Conservation (phyloP, 2,797 vertebrate species). For the Periparus ater region DNA sequence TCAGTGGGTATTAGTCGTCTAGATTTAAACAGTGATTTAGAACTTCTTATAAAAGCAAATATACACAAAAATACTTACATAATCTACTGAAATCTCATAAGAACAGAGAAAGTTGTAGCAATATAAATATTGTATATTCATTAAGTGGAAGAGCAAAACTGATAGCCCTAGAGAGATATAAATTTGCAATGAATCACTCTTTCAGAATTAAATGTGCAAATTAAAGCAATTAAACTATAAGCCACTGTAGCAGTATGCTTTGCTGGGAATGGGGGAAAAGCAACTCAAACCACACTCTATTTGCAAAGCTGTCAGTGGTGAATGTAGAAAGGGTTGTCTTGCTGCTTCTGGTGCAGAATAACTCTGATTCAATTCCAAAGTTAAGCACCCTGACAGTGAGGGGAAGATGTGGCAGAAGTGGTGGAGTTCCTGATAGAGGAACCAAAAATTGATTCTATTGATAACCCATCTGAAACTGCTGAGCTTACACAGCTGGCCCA, state of each 20-base stretch:
- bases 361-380: neutral
- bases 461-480: neutral
- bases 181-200: conserved; percentile 68
- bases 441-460: neutral
- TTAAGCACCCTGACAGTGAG: neutral
- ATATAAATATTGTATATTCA: conserved; percentile 59
- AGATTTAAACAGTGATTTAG: neutral
- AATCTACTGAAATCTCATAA: conserved; percentile 43
- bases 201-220: conserved; percentile 69
- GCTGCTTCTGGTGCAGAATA: neutral
- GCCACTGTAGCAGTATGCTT: neutral
- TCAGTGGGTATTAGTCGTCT: neutral
- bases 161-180: conserved; percentile 45
- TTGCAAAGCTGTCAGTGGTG: neutral
- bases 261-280: neutral
- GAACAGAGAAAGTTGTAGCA: conserved; percentile 37
- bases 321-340: neutral
- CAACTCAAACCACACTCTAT: neutral
- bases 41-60: conserved; percentile 42
- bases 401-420: neutral
- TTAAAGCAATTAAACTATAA: conserved; percentile 69
- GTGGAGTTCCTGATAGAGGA: neutral
- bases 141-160: conserved; percentile 11
- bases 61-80: conserved; percentile 45
- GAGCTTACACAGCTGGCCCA: neutral